Evolutionary conservation across 2,888 invertebrate genomes (phyloP).

Genomic region (Ichneumoninae sp.): DNA sequence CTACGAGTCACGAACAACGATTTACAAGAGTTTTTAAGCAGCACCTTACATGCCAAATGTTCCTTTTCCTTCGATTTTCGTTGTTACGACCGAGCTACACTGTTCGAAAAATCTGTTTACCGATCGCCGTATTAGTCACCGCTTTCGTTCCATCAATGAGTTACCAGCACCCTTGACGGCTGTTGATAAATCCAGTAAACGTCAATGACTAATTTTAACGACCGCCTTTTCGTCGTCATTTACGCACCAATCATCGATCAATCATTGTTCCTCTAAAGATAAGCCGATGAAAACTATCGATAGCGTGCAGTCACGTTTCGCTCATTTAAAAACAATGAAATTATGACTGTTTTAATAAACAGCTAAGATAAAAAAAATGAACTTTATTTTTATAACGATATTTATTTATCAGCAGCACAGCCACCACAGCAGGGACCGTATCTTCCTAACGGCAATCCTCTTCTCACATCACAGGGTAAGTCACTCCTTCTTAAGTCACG

Average conservation of each 20-base stretch:
- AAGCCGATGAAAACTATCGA: neutral
- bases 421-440: slow-evolving; percentile 80
- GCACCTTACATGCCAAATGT: neutral
- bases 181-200: neutral
- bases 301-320: neutral
- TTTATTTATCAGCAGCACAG: slow-evolving; percentile 75
- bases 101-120: neutral
- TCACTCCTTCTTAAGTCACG: neutral
- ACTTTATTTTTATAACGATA: neutral
- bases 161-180: neutral
- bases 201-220: neutral
- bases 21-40: neutral
- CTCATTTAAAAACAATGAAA: neutral
- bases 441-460: slow-evolving; percentile 82
- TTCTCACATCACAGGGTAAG: slow-evolving; percentile 80
- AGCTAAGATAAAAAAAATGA: neutral
- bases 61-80: neutral
- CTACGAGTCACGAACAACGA: too few species aligned
- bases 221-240: neutral
- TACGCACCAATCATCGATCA: too few species aligned
- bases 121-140: neutral
- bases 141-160: neutral
- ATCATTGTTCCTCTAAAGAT: too few species aligned
- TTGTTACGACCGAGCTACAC: neutral
- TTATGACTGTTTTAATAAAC: neutral